A percentile compares a stretch with the other conserved stretches of the same genome.
Evolutionary conservation across 2,888 invertebrate species (phyloP).

Genomic region (Pandemis cinnamomeana): DNA sequence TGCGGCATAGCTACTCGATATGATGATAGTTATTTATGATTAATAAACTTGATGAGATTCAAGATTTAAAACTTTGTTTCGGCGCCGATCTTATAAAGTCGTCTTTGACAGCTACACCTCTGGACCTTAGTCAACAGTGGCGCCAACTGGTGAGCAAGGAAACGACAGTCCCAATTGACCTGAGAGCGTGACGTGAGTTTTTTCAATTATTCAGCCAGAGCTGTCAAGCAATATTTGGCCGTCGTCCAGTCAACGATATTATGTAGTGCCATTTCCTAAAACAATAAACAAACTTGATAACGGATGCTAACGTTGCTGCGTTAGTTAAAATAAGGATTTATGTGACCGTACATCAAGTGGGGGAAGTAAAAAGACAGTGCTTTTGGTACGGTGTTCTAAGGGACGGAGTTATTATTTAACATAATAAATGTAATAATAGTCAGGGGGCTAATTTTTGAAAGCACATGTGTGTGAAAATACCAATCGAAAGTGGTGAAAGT

Average conservation of each 20-base stretch:
- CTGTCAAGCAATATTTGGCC: constrained; percentile 20
- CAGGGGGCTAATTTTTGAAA: too few species aligned
- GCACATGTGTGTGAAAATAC: too few species aligned
- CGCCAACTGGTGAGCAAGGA: too few species aligned
- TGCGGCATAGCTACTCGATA: too few species aligned
- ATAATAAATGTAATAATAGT: not conserved
- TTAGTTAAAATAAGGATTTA: constrained; percentile 37
- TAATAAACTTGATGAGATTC: too few species aligned
- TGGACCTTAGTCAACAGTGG: too few species aligned
- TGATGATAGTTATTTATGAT: too few species aligned
- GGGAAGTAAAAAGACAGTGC: constrained; percentile 34
- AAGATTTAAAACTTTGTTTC: too few species aligned
- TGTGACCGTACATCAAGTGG: constrained; percentile 37
- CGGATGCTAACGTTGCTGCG: constrained; percentile 32
- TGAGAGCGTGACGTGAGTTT: not conserved
- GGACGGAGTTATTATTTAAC: constrained; percentile 7
- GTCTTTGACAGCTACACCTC: too few species aligned
- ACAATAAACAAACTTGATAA: constrained; percentile 39
- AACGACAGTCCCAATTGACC: too few species aligned
- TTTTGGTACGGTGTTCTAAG: constrained; percentile 20
- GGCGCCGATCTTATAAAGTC: too few species aligned
- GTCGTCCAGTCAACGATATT: constrained; percentile 40
- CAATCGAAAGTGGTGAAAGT: too few species aligned
- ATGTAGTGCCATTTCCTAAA: constrained; percentile 42
- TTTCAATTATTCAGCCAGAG: constrained; percentile 11